A percentile compares a stretch with the other conserved stretches of the same genome.
phyloP scores from a whole-genome alignment of 2,797 vertebrate genomes.

The Malacoraja senta region DNA sequence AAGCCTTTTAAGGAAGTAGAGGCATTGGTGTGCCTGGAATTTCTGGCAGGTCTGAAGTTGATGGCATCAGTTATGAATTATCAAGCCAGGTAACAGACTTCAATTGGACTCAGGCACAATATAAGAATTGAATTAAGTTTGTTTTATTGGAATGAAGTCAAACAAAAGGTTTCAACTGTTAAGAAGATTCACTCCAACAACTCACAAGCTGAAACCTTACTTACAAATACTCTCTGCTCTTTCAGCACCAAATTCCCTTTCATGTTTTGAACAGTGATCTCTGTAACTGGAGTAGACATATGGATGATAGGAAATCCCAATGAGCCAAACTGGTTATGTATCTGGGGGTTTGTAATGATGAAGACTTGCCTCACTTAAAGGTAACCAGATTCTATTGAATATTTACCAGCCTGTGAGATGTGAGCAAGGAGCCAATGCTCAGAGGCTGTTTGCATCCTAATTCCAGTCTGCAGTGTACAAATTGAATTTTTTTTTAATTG shows the following conservation, averaged over 20 bases:
- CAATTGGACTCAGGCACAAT: neutral
- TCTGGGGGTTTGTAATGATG: neutral
- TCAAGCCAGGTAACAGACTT: neutral
- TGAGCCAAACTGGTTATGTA: neutral
- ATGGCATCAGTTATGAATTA: no score
- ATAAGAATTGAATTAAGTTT: neutral
- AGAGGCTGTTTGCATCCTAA: neutral
- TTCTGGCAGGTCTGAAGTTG: no score
- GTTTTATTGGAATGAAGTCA: neutral
- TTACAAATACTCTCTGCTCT: neutral
- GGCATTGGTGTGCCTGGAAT: no score
- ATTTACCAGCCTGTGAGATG: neutral
- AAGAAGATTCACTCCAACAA: neutral
- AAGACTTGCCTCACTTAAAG: neutral
- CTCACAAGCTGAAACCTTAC: neutral
- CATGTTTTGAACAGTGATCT: constrained; percentile 11
- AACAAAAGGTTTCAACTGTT: neutral
- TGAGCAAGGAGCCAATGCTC: neutral
- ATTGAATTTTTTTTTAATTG: neutral
- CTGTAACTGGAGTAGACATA: neutral
- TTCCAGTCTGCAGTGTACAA: neutral
- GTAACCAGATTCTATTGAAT: constrained; percentile 7
- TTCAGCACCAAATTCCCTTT: constrained; percentile 17
- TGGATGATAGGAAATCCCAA: constrained; percentile 17
- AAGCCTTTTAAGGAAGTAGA: no score